Evolutionary conservation across 2,797 vertebrate genomes (phyloP).

Genomic region (Bovichtus diacanthus): DNA sequence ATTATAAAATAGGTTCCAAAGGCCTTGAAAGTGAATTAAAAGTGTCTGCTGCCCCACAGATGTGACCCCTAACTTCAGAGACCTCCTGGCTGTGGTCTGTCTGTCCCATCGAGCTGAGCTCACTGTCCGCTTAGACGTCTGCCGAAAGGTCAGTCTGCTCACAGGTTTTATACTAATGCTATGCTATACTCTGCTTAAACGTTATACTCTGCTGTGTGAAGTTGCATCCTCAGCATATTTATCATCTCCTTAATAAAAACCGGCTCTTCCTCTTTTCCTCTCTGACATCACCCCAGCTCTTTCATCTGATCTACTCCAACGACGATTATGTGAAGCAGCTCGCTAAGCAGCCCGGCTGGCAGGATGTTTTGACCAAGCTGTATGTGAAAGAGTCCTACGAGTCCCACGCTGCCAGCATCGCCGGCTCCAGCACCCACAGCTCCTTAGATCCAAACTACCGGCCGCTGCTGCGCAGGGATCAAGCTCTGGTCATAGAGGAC

Average conservation of each 20-base stretch:
- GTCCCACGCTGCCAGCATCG: slow-evolving; percentile 79
- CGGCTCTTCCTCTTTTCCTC: slow-evolving; percentile 9
- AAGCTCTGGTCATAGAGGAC: slow-evolving; percentile 70
- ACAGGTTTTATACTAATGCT: background rate
- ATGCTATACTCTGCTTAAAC: background rate
- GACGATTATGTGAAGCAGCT: slow-evolving; percentile 92
- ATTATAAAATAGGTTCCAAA: background rate
- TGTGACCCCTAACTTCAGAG: slow-evolving; percentile 89
- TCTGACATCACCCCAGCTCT: slow-evolving; percentile 87
- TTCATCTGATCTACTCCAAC: slow-evolving; percentile 92
- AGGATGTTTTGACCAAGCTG: slow-evolving; percentile 95
- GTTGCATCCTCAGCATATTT: background rate
- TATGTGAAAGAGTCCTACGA: slow-evolving; percentile 93
- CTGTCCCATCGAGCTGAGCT: slow-evolving; percentile 94
- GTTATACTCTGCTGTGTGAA: background rate
- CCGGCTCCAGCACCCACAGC: slow-evolving; percentile 58
- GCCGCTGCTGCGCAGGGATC: slow-evolving; percentile 69
- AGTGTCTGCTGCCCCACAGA: slow-evolving; percentile 77
- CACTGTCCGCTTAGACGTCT: slow-evolving; percentile 91
- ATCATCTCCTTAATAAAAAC: slow-evolving; percentile 12
- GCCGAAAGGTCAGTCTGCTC: slow-evolving; percentile 90
- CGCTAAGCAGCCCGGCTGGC: slow-evolving; percentile 92
- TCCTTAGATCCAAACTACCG: slow-evolving; percentile 71
- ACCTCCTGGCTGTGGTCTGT: slow-evolving; percentile 93
- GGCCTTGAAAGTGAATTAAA: background rate